Conservation (phyloP, 2,797 vertebrate genomes). For the Paedocypris micromegethes region DNA sequence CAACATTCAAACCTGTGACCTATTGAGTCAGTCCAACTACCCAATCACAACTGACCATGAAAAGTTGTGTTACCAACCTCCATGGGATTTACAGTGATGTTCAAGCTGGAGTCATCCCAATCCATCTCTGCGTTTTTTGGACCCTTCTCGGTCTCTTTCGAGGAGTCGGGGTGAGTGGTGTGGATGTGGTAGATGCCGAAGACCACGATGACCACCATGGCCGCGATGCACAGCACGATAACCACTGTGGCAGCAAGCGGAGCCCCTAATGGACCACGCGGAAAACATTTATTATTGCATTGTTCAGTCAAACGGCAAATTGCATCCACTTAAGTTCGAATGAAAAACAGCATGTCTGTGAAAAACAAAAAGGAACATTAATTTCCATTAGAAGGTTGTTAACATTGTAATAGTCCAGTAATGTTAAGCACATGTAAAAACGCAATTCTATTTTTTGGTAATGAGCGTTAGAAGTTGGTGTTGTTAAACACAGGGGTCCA, state of each 20-base stretch:
- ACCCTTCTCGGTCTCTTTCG: conserved; percentile 67
- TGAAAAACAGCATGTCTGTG: too few species aligned
- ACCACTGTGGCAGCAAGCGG: conserved; percentile 78
- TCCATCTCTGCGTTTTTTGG: conserved; percentile 81
- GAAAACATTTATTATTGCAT: neutral
- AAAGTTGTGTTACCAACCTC: conserved; percentile 68
- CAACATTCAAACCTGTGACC: neutral
- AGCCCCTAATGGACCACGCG: conserved; percentile 49
- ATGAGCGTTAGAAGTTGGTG: too few species aligned
- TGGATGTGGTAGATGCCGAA: conserved; percentile 86
- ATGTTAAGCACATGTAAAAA: too few species aligned
- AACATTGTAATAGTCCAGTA: too few species aligned
- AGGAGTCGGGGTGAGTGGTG: conserved; percentile 72
- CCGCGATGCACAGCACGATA: conserved; percentile 83
- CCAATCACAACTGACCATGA: too few species aligned
- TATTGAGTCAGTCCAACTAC: too few species aligned
- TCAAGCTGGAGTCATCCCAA: conserved; percentile 88
- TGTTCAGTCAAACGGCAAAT: neutral
- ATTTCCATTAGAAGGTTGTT: too few species aligned
- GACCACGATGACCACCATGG: conserved; percentile 82
- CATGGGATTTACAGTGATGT: conserved; percentile 95
- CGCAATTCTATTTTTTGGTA: too few species aligned
- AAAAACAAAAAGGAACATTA: too few species aligned
- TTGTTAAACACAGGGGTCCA: too few species aligned
- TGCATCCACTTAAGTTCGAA: too few species aligned